phyloP scores from a whole-genome alignment of 2,888 invertebrate genomes.

The Tiphia femorata region DNA sequence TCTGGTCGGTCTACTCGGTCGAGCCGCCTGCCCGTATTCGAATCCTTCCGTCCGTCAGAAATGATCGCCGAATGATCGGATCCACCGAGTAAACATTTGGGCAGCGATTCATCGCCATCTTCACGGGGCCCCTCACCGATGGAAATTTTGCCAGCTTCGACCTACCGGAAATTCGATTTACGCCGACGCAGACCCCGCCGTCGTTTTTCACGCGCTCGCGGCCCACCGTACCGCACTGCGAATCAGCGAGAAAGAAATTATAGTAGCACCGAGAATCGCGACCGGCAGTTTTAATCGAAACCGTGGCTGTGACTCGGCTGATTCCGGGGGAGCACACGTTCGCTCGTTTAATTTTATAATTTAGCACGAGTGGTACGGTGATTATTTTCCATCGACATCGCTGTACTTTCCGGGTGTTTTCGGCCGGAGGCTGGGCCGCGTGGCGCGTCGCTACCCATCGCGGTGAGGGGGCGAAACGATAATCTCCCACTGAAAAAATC shows the following conservation, averaged over 20 bases:
- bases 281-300: no score
- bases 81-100: background rate
- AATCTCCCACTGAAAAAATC: slow-evolving; percentile 5
- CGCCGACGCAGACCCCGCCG: no score
- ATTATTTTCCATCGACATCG: slow-evolving; percentile 1
- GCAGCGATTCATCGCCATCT: background rate
- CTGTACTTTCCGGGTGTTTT: background rate
- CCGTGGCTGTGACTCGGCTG: no score
- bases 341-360: slow-evolving; percentile 1
- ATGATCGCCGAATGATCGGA: background rate
- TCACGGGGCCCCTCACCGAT: background rate
- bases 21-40: slow-evolving; percentile 31
- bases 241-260: no score
- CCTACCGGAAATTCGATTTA: no score
- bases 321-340: background rate
- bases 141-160: no score
- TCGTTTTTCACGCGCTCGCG: no score
- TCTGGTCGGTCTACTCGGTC: no score
- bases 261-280: no score
- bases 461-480: background rate
- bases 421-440: background rate
- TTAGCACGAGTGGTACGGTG: background rate
- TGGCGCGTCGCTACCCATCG: background rate
- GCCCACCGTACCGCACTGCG: no score
- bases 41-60: slow-evolving; percentile 1